Evolutionary conservation across 2,888 invertebrate genomes (phyloP), one percentile per base, ranked within the genome.

Genomic region (Notodonta ziczac): DNA sequence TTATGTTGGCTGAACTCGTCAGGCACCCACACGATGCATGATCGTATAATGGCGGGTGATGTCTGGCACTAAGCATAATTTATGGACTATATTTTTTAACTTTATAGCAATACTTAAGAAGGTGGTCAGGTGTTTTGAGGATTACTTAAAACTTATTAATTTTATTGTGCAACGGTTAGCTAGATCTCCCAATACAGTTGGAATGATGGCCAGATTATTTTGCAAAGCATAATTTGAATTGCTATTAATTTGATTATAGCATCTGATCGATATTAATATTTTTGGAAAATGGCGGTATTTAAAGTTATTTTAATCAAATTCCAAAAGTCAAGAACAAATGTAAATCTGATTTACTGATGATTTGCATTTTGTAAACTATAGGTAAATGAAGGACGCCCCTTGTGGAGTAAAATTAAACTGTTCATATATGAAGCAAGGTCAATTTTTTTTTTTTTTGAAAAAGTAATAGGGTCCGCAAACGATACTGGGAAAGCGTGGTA

Each of bases 1-100:
- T 84, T 83, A 86, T 87, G 84, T 81, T 78, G 70, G 72, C 68
- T 76, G 74, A 76, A 75, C 72, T 74, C 80, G 78, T 82, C 77
- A 60, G 61, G 63, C 74, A 76, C 79, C 80, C 77, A 81, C 83
- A 75, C 76, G 66, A 53, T 66, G 72, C 67, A 76, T 74, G 74
- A 74, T 69, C 70, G 71, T 74, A 76, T 73, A 68, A 76, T 72
- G 63, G 66, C 70, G 56, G 73, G 68, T 74, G 77, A 71, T 71
- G 77, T 76, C 70, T 73, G 67, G 67, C 72, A 74, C 74, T 79
- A 80, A 79, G 74, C 69, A 70, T 77, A 70, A 81, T 82, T 81
- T 82, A 82, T 76, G 63, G 61, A 57, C 65, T 59, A 66, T 66
- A 69, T 76, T 74, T 74, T 67, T 75, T 63, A 76, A 67, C 76